phyloP scores from a whole-genome alignment of 2,888 invertebrate genomes.

The Ectropis crepuscularia region DNA sequence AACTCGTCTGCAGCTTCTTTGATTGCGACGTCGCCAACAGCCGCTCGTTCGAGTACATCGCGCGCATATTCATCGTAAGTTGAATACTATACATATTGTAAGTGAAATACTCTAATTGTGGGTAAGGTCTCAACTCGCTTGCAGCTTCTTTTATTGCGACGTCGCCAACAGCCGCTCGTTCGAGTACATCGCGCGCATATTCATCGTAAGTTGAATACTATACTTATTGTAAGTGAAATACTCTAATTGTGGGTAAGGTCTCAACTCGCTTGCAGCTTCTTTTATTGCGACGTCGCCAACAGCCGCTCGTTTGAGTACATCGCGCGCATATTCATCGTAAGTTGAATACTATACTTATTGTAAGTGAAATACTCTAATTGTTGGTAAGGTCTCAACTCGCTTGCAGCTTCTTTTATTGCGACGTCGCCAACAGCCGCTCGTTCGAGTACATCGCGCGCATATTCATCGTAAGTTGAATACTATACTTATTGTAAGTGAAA shows the following conservation, averaged over 20 bases:
- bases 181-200: conserved; percentile 97
- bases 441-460: conserved; percentile 98
- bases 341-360: conserved; percentile 77
- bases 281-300: conserved; percentile 97
- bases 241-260: too few species aligned
- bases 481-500: conserved; percentile 89
- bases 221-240: conserved; percentile 91
- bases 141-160: conserved; percentile 96
- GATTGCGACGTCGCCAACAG: conserved; percentile 98
- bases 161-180: conserved; percentile 97
- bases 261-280: conserved; percentile 95
- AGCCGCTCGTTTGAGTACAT: conserved; percentile 98
- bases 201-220: conserved; percentile 90
- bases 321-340: conserved; percentile 96
- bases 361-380: too few species aligned
- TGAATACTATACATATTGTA: conserved; percentile 88
- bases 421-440: conserved; percentile 96
- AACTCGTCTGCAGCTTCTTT: conserved; percentile 95
- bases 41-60: conserved; percentile 98
- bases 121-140: too few species aligned
- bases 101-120: too few species aligned
- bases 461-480: conserved; percentile 90
- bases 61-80: conserved; percentile 95
- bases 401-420: conserved; percentile 95
- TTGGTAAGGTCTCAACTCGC: too few species aligned